phyloP scores from a whole-genome alignment of 2,888 invertebrate species.

The Clunio marinus region DNA sequence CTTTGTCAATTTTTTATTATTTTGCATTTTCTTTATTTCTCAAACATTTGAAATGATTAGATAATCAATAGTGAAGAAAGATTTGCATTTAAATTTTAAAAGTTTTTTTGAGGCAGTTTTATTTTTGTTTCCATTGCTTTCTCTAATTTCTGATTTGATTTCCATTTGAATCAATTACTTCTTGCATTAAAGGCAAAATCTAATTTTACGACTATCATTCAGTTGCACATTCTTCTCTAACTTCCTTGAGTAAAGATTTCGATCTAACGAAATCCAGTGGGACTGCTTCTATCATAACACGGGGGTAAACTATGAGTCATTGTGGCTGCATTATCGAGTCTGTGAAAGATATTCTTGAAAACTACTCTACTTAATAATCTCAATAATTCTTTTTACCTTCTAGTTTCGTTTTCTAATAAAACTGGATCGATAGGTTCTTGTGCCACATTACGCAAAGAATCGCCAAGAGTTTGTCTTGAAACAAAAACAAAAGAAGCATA shows the following conservation, averaged over 20 bases:
- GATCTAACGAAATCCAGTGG: conserved; percentile 20
- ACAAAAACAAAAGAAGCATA: not conserved
- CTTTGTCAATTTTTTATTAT: not conserved
- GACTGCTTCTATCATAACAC: conserved; percentile 31
- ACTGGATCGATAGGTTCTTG: conserved; percentile 83
- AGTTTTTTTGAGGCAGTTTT: too few species aligned
- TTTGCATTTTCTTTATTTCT: not conserved
- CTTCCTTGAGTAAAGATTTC: not conserved
- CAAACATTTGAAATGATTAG: not conserved
- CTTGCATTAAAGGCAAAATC: too few species aligned
- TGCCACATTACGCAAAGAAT: conserved; percentile 58
- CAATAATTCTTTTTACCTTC: conserved; percentile 52
- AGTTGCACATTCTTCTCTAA: not conserved
- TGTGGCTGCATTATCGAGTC: conserved; percentile 51
- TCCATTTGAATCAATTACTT: too few species aligned
- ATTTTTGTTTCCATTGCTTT: too few species aligned
- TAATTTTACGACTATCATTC: not conserved
- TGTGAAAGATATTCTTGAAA: conserved; percentile 41
- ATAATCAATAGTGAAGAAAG: too few species aligned
- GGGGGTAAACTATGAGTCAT: conserved; percentile 49
- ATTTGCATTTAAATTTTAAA: too few species aligned
- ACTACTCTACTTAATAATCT: not conserved
- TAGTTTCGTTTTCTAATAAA: conserved; percentile 84
- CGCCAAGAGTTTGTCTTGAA: conserved; percentile 50
- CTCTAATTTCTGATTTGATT: too few species aligned